phyloP scores from a whole-genome alignment of 2,113 vertebrate species.

The Cricetomys ansorgei region DNA sequence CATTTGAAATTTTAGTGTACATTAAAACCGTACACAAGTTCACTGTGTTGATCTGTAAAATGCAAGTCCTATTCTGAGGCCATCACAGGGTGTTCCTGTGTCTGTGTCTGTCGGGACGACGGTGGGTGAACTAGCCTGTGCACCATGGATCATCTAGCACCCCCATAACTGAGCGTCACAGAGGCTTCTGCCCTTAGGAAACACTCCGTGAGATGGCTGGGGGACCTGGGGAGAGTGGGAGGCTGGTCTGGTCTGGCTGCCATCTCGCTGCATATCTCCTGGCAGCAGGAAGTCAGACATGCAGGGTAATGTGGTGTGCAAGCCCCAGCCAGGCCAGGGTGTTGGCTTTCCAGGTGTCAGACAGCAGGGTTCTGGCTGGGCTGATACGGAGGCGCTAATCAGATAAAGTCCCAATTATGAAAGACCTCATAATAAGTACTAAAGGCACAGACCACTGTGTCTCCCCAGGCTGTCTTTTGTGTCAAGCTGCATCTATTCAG shows the following conservation, averaged over 20 bases:
- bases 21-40: not conserved
- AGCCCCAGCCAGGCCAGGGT: not conserved
- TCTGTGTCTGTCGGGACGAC: fast-evolving
- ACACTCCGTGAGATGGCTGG: not conserved
- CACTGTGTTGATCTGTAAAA: not conserved
- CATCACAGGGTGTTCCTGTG: not conserved
- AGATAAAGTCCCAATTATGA: not conserved
- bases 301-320: not conserved
- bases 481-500: not conserved
- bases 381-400: conserved; percentile 59
- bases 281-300: conserved; percentile 24
- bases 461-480: not conserved
- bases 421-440: conserved; percentile 6
- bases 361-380: conserved; percentile 52
- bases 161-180: not conserved
- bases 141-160: not conserved
- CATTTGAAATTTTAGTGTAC: not conserved
- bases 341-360: conserved; percentile 54
- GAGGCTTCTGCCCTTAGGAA: not conserved
- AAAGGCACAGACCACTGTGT: not conserved
- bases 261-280: conserved; percentile 39
- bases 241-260: not conserved
- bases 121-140: too few species aligned
- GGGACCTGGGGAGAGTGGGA: fast-evolving
- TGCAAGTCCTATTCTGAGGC: not conserved